Evolutionary conservation across 1,140 invertebrate genomes (phyloP), one percentile per base, ranked within the genome.

Genomic region (Caenorhabditis tropicalis): DNA sequence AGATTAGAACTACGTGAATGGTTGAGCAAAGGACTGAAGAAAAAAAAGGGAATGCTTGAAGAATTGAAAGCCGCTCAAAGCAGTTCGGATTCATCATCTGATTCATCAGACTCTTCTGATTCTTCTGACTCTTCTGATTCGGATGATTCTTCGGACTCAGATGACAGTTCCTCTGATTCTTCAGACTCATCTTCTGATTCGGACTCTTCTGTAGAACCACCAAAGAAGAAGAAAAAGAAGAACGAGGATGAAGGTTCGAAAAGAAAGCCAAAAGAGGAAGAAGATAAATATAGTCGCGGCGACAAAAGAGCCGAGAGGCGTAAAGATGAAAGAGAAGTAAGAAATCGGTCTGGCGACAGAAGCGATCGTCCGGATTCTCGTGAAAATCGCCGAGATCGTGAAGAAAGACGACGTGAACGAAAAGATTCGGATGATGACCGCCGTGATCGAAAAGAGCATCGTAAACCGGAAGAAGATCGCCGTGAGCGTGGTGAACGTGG

Each of bases 1-100:
- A 84, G 82, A 36, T 43, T 85, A 4, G 84, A 85, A 39, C 29
- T 85, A 7, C 79, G 84, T n/a, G 84, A 85, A 56, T 85, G 58
- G 56, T 10, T 85, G 39, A 56, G 39, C 16, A 85, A 79, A 48
- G 84, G 81, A 15, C 24, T 53, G 6, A 85, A 82, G 46, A 85
- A 85, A 31, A 82, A 79, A 79, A 82, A 79, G 21, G 65, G 46
- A 39, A 51, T 79, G 16, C n/a, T 82, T 1, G 80, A 82, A 19
- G 53, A 85, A 15, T 27, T 74, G 60, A 74, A 74, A 24, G 65
- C 65, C 12, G 29, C 58, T 9, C 31, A 65, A 19, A 65, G 58
- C 29, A 39, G 31, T 12, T 85, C 84, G 3, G 49, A 58, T 29
- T 65, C 56, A 16, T 65, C 56, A 10, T 85, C 84, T 1, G 79